These are phyloP conservation scores for Hippocampus zosterae DNA, from an alignment of 2,113 vertebrate genomes.

Conservation along the genomic window DNA sequence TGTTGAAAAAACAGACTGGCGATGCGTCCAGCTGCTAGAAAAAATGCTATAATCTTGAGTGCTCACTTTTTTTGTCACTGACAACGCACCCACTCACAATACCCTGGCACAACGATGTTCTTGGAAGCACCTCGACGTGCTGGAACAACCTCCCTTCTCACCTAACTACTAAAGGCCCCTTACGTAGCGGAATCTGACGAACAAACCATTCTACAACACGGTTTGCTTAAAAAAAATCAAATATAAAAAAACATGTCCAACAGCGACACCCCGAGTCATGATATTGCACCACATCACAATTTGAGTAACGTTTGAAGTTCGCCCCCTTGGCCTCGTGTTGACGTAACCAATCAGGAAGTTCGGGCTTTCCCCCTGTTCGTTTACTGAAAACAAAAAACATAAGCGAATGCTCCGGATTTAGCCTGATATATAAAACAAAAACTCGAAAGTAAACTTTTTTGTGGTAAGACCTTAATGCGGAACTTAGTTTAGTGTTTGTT, in stretches of 20 bases:
- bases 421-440: neutral
- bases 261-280: neutral
- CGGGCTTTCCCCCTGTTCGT: constrained; percentile 16
- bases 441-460: neutral
- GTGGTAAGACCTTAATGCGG: neutral
- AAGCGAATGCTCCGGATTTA: neutral
- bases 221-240: neutral
- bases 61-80: too few relatives aligned
- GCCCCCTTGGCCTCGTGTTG: neutral
- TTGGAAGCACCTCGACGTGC: too few relatives aligned
- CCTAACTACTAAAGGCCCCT: too few relatives aligned
- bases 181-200: too few relatives aligned
- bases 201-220: too few relatives aligned
- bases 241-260: neutral
- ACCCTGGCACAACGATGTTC: too few relatives aligned
- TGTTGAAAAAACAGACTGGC: too few relatives aligned
- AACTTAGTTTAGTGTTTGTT: neutral
- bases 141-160: too few relatives aligned
- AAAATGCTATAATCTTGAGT: too few relatives aligned
- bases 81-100: too few relatives aligned
- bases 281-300: neutral
- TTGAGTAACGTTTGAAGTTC: neutral
- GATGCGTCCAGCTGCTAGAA: too few relatives aligned
- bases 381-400: constrained; percentile 31
- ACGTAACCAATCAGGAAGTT: constrained; percentile 67